Evolutionary conservation across 2,113 vertebrate genomes (phyloP).

Genomic region (Motacilla alba): DNA sequence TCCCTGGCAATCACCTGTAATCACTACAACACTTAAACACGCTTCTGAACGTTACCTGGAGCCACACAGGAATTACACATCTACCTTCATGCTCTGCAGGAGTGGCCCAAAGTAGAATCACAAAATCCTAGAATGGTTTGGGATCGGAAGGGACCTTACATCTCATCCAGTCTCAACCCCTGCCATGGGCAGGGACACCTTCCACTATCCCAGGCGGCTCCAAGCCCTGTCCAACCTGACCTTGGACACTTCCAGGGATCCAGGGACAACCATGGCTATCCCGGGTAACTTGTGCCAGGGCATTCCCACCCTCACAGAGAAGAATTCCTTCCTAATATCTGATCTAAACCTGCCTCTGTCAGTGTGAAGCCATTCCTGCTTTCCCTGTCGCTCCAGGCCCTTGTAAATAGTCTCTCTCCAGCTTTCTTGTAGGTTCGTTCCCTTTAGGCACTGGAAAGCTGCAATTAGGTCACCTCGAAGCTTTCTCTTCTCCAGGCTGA

Average conservation of each 20-base stretch:
- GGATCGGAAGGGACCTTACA: neutral
- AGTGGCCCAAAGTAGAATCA: neutral
- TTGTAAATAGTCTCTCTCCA: neutral
- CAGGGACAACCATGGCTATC: neutral
- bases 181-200: neutral
- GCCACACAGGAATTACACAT: neutral
- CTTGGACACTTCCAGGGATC: neutral
- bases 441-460: neutral
- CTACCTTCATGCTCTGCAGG: rapidly evolving
- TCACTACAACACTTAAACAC: rapidly evolving
- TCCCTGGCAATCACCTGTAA: neutral
- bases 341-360: neutral
- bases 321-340: neutral
- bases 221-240: neutral
- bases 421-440: neutral
- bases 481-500: neutral
- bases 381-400: neutral
- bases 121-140: neutral
- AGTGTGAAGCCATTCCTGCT: neutral
- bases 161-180: neutral
- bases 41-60: rapidly evolving
- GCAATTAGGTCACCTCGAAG: neutral
- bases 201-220: neutral
- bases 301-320: neutral
- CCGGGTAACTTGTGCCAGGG: neutral